Conservation (phyloP, 2,888 invertebrate genomes). For the Molorchus minor region DNA sequence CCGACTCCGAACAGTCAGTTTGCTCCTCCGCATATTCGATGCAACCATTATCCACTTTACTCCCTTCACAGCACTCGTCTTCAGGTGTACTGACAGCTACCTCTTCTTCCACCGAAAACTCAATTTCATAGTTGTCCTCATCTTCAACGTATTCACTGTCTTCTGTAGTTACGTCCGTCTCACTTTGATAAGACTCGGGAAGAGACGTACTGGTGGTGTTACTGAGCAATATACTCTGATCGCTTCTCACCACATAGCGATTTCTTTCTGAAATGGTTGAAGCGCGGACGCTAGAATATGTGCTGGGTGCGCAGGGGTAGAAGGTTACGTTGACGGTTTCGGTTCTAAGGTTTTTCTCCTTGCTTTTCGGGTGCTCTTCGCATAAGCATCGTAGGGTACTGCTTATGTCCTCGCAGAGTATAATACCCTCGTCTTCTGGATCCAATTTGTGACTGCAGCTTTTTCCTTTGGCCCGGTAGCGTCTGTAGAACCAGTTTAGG, state of each 20-base stretch:
- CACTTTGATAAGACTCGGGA: slow-evolving; percentile 20
- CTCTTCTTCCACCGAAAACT: slow-evolving; percentile 17
- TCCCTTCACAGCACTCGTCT: background rate
- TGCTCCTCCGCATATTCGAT: slow-evolving; percentile 5
- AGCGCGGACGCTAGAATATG: slow-evolving; percentile 28
- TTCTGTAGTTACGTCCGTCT: slow-evolving; percentile 14
- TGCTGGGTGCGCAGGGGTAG: slow-evolving; percentile 31
- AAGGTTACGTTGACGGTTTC: slow-evolving; percentile 42
- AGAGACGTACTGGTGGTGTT: slow-evolving; percentile 6
- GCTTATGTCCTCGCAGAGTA: slow-evolving; percentile 36
- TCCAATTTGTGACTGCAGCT: slow-evolving; percentile 32
- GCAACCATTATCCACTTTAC: background rate
- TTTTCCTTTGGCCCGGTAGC: slow-evolving; percentile 33
- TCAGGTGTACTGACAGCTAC: slow-evolving; percentile 5
- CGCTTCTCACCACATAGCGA: slow-evolving; percentile 15
- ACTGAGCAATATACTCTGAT: slow-evolving; percentile 15
- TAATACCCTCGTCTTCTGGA: slow-evolving; percentile 30
- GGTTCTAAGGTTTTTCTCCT: slow-evolving; percentile 16
- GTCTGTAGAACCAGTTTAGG: slow-evolving; percentile 52
- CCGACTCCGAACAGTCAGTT: slow-evolving; percentile 9
- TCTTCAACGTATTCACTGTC: slow-evolving; percentile 12
- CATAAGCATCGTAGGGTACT: slow-evolving; percentile 37
- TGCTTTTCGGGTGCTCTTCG: slow-evolving; percentile 11
- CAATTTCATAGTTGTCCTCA: slow-evolving; percentile 29
- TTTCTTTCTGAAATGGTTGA: slow-evolving; percentile 22